phyloP scores from a whole-genome alignment of 2,113 vertebrate species.

The Rhagologus leucostigma region DNA sequence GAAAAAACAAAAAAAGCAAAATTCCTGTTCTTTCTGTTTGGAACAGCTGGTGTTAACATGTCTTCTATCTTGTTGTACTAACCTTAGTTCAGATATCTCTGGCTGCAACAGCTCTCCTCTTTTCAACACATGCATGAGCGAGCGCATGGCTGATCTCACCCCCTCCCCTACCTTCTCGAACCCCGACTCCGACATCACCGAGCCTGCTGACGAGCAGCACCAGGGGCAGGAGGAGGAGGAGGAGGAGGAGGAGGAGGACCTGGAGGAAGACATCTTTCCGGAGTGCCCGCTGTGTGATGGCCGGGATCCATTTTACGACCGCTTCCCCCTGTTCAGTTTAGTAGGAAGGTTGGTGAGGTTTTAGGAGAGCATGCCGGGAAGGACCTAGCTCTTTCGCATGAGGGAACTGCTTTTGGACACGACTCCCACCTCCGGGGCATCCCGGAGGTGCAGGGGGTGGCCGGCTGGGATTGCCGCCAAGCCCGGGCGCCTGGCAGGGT shows the following conservation, averaged over 20 bases:
- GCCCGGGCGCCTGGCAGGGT: accelerated
- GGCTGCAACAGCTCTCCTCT: conserved; percentile 96
- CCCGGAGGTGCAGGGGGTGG: not conserved
- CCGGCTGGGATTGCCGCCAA: not conserved
- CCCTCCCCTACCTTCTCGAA: conserved; percentile 97
- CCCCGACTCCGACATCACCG: conserved; percentile 92
- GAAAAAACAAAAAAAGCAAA: not conserved
- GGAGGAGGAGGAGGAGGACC: conserved; percentile 78
- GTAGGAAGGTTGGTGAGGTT: conserved; percentile 99
- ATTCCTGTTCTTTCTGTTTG: conserved; percentile 54
- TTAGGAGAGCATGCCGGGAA: conserved; percentile 93
- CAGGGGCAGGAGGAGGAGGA: conserved; percentile 85
- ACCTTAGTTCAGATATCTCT: conserved; percentile 91
- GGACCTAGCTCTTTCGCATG: conserved; percentile 95
- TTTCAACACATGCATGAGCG: conserved; percentile 99
- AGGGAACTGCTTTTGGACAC: conserved; percentile 73
- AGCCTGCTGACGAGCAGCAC: conserved; percentile 91
- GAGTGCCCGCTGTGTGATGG: conserved; percentile 90
- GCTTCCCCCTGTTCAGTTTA: conserved; percentile 99
- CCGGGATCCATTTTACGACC: conserved; percentile 99
- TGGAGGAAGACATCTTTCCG: conserved; percentile 92
- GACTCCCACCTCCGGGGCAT: not conserved
- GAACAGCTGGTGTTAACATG: conserved; percentile 75
- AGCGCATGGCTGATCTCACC: conserved; percentile 97
- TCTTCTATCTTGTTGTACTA: conserved; percentile 88